These are phyloP conservation scores for Forbesichthys papilliferus DNA, from an alignment of 2,113 vertebrate genomes.

Conservation along the genomic window DNA sequence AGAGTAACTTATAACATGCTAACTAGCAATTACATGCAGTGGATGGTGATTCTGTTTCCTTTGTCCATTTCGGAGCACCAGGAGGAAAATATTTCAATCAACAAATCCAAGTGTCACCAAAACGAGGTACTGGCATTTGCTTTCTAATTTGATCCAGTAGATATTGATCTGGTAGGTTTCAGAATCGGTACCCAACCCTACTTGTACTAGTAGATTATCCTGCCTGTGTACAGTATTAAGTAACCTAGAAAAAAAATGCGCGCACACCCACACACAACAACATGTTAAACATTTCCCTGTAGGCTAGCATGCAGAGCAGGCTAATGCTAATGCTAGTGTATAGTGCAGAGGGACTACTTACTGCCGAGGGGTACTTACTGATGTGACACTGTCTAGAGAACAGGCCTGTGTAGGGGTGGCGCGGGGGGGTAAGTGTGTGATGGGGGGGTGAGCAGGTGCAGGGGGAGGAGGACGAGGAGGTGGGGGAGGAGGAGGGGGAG, in stretches of 20 bases:
- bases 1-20: no score
- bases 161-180: no score
- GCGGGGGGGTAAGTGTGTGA: constrained; percentile 73
- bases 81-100: no score
- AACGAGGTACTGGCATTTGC: no score
- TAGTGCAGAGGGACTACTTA: constrained; percentile 69
- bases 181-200: no score
- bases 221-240: no score
- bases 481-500: constrained; percentile 61
- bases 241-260: no score
- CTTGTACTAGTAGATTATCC: no score
- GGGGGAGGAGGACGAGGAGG: constrained; percentile 64
- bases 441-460: constrained; percentile 72
- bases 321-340: constrained; percentile 14
- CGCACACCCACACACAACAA: neutral
- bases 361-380: constrained; percentile 76
- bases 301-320: constrained; percentile 7
- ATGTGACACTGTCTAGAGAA: constrained; percentile 74
- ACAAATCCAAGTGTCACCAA: no score
- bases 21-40: no score
- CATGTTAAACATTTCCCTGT: neutral
- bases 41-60: no score
- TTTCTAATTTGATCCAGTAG: no score
- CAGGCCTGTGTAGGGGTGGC: constrained; percentile 69
- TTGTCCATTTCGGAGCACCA: neutral